Conservation (phyloP, 2,888 invertebrate species). For the Leptarthrus brevirostris region DNA sequence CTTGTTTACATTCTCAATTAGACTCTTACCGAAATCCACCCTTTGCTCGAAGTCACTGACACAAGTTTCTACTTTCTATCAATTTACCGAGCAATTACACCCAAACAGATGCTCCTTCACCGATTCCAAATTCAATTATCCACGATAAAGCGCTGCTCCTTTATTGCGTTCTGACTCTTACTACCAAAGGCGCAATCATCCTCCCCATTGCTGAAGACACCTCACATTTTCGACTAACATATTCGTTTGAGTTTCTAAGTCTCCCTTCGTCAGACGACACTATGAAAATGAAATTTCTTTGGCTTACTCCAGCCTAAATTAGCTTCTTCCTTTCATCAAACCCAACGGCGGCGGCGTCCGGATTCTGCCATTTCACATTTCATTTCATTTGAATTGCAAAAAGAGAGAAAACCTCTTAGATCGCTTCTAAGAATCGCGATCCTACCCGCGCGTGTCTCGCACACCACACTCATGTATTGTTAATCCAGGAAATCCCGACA, state of each 20-base stretch:
- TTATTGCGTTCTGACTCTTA: neutral
- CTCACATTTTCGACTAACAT: neutral
- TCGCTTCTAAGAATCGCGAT: neutral
- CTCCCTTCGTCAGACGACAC: neutral
- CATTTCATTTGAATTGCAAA: constrained; percentile 28
- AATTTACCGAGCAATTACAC: neutral
- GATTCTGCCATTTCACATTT: constrained; percentile 21
- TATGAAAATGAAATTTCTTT: neutral
- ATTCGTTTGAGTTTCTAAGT: neutral
- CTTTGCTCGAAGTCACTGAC: neutral
- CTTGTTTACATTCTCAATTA: neutral
- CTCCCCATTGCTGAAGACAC: neutral
- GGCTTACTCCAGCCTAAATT: constrained; percentile 14
- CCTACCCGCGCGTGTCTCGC: constrained; percentile 2
- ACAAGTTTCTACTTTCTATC: neutral
- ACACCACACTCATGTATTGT: neutral
- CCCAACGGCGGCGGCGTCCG: neutral
- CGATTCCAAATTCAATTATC: neutral
- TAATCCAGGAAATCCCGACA: constrained; percentile 49
- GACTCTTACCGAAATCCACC: neutral
- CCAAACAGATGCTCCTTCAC: neutral
- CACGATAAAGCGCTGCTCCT: neutral
- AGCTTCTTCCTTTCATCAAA: constrained; percentile 36
- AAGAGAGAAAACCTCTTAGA: neutral
- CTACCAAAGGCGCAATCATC: too few relatives aligned